Conservation (phyloP, 1,140 invertebrate species). For the Zophobas atratus region DNA sequence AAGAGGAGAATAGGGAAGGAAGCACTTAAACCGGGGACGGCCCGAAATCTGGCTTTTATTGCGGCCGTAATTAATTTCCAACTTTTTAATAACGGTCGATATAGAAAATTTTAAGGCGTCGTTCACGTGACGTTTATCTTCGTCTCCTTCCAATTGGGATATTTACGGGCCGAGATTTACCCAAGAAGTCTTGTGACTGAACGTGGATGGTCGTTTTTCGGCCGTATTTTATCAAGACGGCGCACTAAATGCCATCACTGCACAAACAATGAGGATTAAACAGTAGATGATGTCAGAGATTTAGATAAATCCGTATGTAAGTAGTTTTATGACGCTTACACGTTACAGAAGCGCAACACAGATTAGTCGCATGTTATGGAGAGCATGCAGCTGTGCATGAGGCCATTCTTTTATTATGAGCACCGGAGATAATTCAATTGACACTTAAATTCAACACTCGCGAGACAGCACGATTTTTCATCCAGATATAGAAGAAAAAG, state of each 20-base stretch:
- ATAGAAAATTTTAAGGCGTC: slow-evolving; percentile 40
- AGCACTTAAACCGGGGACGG: slow-evolving; percentile 34
- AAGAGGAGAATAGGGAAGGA: slow-evolving; percentile 46
- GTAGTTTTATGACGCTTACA: slow-evolving; percentile 41
- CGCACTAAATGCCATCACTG: slow-evolving; percentile 42
- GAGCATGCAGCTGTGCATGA: neutral
- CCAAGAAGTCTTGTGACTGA: slow-evolving; percentile 5
- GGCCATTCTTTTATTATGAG: neutral
- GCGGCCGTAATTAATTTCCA: slow-evolving; percentile 37
- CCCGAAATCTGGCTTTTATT: slow-evolving; percentile 41
- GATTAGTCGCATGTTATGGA: slow-evolving; percentile 19
- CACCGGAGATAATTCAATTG: slow-evolving; percentile 22
- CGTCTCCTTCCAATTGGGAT: slow-evolving; percentile 17
- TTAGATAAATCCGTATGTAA: slow-evolving; percentile 42
- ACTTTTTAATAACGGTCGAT: slow-evolving; percentile 41
- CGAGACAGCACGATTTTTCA: slow-evolving; percentile 12
- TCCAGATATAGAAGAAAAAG: slow-evolving; percentile 3
- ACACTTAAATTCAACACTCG: slow-evolving; percentile 19
- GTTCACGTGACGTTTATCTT: slow-evolving; percentile 36
- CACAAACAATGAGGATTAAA: slow-evolving; percentile 43
- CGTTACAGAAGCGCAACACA: slow-evolving; percentile 36
- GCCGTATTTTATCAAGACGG: slow-evolving; percentile 40
- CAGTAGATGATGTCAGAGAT: slow-evolving; percentile 40
- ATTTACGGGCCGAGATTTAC: slow-evolving; percentile 24
- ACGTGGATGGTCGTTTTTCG: slow-evolving; percentile 9